Conservation (phyloP, 2,113 vertebrate species). For the Rafetus swinhoei region DNA sequence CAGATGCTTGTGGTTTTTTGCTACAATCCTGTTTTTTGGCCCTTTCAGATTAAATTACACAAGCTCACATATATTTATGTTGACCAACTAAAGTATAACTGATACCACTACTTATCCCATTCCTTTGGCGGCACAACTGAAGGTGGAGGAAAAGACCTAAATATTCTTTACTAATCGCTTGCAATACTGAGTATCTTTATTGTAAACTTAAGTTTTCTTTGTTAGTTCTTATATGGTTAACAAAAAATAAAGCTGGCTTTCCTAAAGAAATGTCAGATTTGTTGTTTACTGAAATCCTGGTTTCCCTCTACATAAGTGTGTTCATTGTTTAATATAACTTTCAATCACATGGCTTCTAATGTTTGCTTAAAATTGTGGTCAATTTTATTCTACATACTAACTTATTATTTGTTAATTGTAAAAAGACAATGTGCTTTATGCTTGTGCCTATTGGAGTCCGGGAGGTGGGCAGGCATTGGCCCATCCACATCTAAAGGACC, state of each 20-base stretch:
- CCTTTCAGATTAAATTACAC: not conserved
- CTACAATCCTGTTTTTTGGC: not conserved
- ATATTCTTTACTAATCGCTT: too few species aligned
- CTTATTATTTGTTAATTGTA: not conserved
- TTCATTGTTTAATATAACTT: not conserved
- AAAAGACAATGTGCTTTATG: not conserved
- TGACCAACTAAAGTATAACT: not conserved
- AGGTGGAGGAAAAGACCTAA: too few species aligned
- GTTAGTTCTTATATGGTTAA: not conserved
- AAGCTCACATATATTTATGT: not conserved
- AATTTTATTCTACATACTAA: not conserved
- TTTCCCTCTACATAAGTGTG: not conserved
- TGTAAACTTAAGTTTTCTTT: too few species aligned
- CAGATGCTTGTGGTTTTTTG: not conserved
- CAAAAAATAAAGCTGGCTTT: not conserved
- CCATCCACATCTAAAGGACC: too few species aligned
- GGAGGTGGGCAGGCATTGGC: too few species aligned
- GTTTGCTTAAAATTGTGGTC: not conserved
- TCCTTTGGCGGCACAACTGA: too few species aligned
- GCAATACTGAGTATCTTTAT: too few species aligned
- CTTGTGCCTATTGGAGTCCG: too few species aligned
- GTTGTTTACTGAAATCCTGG: not conserved
- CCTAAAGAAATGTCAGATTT: not conserved
- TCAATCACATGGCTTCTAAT: not conserved
- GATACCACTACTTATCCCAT: too few species aligned